Conservation (phyloP, 2,797 vertebrate species). For the Garrulus glandarius region DNA sequence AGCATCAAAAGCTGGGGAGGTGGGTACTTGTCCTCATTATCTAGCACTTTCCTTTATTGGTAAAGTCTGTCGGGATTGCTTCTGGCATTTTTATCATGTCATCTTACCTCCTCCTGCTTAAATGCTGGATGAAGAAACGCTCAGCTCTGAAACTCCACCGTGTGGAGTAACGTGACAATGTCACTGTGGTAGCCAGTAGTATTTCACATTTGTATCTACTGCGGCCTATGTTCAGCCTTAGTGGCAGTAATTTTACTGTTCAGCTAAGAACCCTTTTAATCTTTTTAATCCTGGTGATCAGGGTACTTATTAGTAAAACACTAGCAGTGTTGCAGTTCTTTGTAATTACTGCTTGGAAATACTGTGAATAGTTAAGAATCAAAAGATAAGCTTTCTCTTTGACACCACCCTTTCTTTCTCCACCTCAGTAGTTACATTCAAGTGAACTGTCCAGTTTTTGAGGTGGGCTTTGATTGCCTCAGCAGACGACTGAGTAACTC, state of each 20-base stretch:
- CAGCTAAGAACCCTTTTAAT: background rate
- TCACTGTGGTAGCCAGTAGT: background rate
- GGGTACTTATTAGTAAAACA: background rate
- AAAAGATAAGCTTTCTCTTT: background rate
- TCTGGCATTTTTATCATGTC: background rate
- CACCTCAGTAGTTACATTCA: background rate
- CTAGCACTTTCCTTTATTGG: background rate
- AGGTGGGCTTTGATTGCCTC: background rate
- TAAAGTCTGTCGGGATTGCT: background rate
- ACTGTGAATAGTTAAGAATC: background rate
- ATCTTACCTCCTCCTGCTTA: background rate
- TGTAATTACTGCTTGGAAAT: background rate
- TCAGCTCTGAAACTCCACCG: background rate
- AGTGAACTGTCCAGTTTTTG: background rate
- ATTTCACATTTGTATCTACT: accelerated
- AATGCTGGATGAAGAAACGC: background rate
- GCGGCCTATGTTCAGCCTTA: background rate
- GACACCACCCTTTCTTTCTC: background rate
- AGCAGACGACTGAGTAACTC: background rate
- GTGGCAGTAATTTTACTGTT: background rate
- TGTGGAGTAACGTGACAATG: background rate
- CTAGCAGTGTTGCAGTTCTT: background rate
- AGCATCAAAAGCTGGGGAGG: slow-evolving; percentile 89
- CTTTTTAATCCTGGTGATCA: background rate
- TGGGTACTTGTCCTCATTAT: slow-evolving; percentile 56